Evolutionary conservation across 2,113 vertebrate species (phyloP), one percentile per base, ranked within the genome.

Genomic region (Catharus fuscescens): DNA sequence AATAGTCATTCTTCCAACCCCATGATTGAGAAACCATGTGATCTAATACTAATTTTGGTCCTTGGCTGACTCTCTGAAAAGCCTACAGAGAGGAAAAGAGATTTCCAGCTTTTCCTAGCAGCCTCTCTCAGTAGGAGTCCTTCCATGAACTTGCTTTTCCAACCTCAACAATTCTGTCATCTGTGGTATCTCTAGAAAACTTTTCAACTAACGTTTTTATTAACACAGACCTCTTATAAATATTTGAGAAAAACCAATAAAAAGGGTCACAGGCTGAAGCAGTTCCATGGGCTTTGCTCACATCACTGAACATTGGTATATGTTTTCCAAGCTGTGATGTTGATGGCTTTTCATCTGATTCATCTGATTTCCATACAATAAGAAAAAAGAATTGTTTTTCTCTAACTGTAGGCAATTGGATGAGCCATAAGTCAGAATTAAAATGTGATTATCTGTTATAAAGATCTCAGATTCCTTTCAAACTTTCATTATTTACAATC

Each of bases 391-490:
- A 95, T 90, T 88, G 67, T 88, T 96, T 96, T 81, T 77, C 92
- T 62, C 95, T 92, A 97, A 95, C 59, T 82, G 62, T 86, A 93
- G 93, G 88, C 95, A 97, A 91, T 89, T 92, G 92, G 86, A 81
- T 95, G 80, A 97, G 94, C 94, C 77, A 74, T 90, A 97, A 96
- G 92, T 97, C 96, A 96, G 96, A 97, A 96, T 92, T 95, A 97
- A 97, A 97, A 97, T 95, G 86, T 72, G 81, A 96, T 97, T 97
- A 94, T 97, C 90, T 95, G 56, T 86, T 96, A 88, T 23, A 28
- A 92, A 93, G 88, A 95, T 94, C 90, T 93, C 90, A 94, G 69
- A 90, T 95, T 96, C 76, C 70, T 95, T 96, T 94, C 65, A 78
- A 82, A 96, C 69, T 93, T 94, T 91, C 80, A 85, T 94, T 97